Conservation (phyloP, 2,113 vertebrate species). For the Rallus limicola region DNA sequence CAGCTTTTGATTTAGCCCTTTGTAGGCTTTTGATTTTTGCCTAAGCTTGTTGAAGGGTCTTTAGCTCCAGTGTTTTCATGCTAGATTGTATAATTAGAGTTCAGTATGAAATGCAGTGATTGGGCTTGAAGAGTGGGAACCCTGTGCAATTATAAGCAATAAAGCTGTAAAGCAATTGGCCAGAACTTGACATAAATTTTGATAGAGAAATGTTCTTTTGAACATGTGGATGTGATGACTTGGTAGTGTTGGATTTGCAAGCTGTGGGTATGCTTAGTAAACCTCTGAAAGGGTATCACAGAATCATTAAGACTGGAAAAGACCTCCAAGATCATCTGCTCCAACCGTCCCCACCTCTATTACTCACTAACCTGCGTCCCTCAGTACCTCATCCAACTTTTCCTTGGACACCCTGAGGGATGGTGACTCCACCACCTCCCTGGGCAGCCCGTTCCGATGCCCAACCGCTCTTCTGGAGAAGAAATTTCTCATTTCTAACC, state of each 20-base stretch:
- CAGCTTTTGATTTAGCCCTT: constrained; percentile 52
- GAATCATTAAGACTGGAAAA: too few species aligned
- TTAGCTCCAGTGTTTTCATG: not conserved
- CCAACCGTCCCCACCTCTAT: too few species aligned
- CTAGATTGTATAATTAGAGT: constrained; percentile 26
- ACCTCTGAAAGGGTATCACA: not conserved
- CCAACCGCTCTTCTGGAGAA: too few species aligned
- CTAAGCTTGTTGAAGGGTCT: constrained; percentile 27
- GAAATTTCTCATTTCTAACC: too few species aligned
- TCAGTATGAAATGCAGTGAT: not conserved
- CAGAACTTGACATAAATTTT: not conserved
- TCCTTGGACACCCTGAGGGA: too few species aligned
- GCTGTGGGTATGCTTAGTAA: too few species aligned
- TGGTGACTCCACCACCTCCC: too few species aligned
- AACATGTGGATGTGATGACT: not conserved
- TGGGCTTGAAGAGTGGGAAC: not conserved
- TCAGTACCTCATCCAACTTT: too few species aligned
- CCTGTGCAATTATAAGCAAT: not conserved
- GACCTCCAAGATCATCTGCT: too few species aligned
- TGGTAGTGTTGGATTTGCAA: not conserved
- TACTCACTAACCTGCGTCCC: too few species aligned
- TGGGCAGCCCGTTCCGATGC: too few species aligned
- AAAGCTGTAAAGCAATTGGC: not conserved
- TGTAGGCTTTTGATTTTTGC: constrained; percentile 26
- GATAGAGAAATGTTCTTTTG: not conserved